phyloP scores from a whole-genome alignment of 2,113 vertebrate species.

The Apistogramma diplotaenia region DNA sequence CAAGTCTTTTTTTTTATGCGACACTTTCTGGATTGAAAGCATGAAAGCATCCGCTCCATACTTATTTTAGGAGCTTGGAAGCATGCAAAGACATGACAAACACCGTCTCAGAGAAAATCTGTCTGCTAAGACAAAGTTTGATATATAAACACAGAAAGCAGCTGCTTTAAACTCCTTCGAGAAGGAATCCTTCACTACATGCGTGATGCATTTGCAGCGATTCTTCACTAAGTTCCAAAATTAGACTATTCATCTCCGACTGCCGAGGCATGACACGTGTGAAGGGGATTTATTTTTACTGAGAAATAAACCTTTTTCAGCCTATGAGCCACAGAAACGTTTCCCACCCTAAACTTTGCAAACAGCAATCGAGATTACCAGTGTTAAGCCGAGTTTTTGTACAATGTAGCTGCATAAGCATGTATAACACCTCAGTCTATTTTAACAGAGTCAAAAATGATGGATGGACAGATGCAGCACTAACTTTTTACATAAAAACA shows the following conservation, averaged over 20 bases:
- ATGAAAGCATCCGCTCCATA: neutral
- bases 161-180: neutral
- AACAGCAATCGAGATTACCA: neutral
- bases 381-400: neutral
- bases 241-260: conserved; percentile 7
- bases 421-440: neutral
- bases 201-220: neutral
- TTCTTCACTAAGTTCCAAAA: conserved; percentile 7
- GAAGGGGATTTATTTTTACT: conserved; percentile 3
- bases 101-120: neutral
- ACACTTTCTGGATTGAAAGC: neutral
- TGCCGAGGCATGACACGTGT: neutral
- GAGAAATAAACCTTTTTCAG: conserved; percentile 2
- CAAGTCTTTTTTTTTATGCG: neutral
- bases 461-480: neutral
- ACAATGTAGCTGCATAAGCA: neutral
- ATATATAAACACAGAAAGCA: neutral
- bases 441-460: neutral
- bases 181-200: neutral
- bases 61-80: neutral
- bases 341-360: neutral
- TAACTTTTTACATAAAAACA: neutral
- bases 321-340: neutral
- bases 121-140: neutral
- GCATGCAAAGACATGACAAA: neutral